Evolutionary conservation across 1,140 invertebrate genomes (phyloP), one percentile per base, ranked within the genome.

Genomic region (Drosophila eugracilis): DNA sequence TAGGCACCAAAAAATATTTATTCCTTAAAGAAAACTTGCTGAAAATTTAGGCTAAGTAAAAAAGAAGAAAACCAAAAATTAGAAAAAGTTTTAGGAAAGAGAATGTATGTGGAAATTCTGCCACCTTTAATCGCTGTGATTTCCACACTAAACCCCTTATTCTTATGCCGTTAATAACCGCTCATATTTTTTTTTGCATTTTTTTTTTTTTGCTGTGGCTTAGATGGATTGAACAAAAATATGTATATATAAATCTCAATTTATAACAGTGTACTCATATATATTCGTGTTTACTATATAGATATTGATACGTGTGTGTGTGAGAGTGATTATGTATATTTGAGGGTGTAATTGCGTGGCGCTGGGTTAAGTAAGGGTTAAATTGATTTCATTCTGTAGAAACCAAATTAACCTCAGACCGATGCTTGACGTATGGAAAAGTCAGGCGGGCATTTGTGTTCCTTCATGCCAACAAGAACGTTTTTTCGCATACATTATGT

Each of bases 401-500:
- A 47, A 47, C 24, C 44, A 47, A 47, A 28, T 47, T 28, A 5
- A 9, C 44, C 49, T 59, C 50, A 36, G 55, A 55, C 49, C 57
- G 17, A 26, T 47, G 22, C 41, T 48, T 63, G 26, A 21, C 32
- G 54, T 32, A 24, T 45, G 21, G 42, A 45, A n/a, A 30, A 54
- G 73, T 49, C 69, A 52, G 55, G 60, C 75, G 78, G 70, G 77
- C 80, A 90, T 90, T 90, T 90, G 89, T 90, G 88, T 90, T 90
- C 88, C 75, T 90, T 88, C 78, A 90, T 88, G 79, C 89, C 89
- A 81, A 90, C 89, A 90, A 90, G 89, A 90, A 90, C 89, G 53
- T 90, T 90, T 90, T 90, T 90, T 90, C 88, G 84, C 86, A 88
- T 88, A 90, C 89, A 90, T 90, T 90, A 90, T 90, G 89, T 90